Evolutionary conservation across 2,797 vertebrate species (phyloP).

Genomic region (Myotis pilosus): DNA sequence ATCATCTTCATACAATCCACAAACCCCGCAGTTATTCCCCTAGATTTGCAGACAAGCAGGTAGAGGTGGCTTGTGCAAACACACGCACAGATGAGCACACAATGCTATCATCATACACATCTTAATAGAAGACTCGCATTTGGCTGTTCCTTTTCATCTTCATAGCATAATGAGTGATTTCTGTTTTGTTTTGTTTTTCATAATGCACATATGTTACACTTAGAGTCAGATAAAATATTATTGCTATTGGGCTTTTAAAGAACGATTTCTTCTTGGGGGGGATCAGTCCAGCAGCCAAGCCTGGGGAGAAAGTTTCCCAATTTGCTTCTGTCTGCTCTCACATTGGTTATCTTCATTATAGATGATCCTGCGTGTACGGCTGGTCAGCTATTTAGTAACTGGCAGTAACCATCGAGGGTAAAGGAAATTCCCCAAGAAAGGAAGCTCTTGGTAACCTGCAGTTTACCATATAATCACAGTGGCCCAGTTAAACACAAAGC

Average conservation of each 20-base stretch:
- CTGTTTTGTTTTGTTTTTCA: background rate
- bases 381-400: background rate
- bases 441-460: background rate
- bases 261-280: background rate
- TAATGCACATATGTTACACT: background rate
- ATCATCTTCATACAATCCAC: constrained; percentile 13
- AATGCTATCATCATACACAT: background rate
- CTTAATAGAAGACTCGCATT: background rate
- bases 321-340: background rate
- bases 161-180: background rate
- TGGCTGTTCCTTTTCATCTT: background rate
- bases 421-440: background rate
- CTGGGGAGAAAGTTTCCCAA: background rate
- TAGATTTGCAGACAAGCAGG: background rate
- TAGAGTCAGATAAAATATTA: constrained; percentile 20
- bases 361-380: background rate
- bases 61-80: background rate
- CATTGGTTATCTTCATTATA: background rate
- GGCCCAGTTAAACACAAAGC: background rate
- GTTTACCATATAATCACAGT: background rate
- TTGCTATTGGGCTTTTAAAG: background rate
- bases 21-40: background rate
- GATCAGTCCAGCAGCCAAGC: background rate
- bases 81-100: background rate
- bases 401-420: background rate